Evolutionary conservation across 2,797 vertebrate genomes (phyloP), one percentile per base, ranked within the genome.

Genomic region (Scyliorhinus canicula): DNA sequence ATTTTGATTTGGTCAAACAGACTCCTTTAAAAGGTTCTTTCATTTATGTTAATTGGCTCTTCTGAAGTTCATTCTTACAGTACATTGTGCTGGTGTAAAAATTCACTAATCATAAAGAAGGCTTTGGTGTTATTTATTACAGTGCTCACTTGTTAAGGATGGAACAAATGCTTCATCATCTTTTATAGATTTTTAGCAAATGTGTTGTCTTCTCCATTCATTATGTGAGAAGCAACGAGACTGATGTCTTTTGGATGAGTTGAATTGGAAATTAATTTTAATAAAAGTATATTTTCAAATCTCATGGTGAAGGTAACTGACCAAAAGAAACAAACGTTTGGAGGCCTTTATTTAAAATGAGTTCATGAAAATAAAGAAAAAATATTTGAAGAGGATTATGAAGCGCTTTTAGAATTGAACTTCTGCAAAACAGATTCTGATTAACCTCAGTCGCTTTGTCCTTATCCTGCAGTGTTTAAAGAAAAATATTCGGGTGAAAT

Each of bases 51-150:
- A 93, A 93, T 93, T 93, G 90, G n/a, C n/a, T 26, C 40, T 47
- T 26, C 60, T 93, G 9, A 63, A 93, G 60, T 60, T 93, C 55
- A 65, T 65, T 93, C 40, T 52, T 44, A 44, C 57, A 9, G n/a
- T 65, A 28, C 40, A 26, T 93, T 93, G 90, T 65, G 84, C 84
- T 35, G 12, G 11, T 86, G 90, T 67, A 65, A 93, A 93, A 93
- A 65, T 4, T 65, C 40, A 93, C 60, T 93, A 44, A 67, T 93
- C 28, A 65, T 67, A 67, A 67, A 93, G n/a, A 11, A 67, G 90
- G 9, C 3, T 67, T 40, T 63, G n/a, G 7, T 93, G 55, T 63
- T n/a, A 65, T 44, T 93, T 93, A 65, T 93, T 93, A 47, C 86
- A n/a, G n/a, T n/a, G n/a, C n/a, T n/a, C n/a, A 65, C 90, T 93